These are phyloP conservation scores for Sinotaia quadrata DNA, from an alignment of 2,888 invertebrate genomes.

Conservation along the genomic window DNA sequence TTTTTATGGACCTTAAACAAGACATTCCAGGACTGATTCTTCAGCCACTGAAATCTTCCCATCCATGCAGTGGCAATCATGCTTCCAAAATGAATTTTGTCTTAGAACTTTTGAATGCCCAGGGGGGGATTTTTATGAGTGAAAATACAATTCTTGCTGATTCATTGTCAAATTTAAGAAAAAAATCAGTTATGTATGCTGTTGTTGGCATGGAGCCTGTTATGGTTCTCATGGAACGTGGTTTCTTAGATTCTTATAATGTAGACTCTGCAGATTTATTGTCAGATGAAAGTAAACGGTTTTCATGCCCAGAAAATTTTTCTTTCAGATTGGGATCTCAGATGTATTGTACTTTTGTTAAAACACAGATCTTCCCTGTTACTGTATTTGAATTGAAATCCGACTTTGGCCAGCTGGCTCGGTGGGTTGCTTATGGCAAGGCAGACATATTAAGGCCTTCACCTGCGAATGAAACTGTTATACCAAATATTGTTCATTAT, in stretches of 20 bases:
- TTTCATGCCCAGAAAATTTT: conserved; percentile 9
- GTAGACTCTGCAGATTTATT: background rate
- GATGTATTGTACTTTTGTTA: conserved; percentile 30
- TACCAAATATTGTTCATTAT: conserved; percentile 64
- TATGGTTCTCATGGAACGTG: conserved; percentile 22
- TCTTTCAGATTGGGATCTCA: background rate
- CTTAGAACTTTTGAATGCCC: conserved; percentile 34
- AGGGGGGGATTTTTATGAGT: conserved; percentile 55
- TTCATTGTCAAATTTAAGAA: conserved; percentile 17
- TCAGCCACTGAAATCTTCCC: conserved; percentile 12
- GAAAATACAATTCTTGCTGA: conserved; percentile 42
- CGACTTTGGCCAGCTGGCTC: conserved; percentile 44
- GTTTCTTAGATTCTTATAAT: background rate
- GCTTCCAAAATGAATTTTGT: conserved; percentile 16
- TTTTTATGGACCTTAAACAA: conserved; percentile 48
- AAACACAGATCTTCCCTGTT: conserved; percentile 37
- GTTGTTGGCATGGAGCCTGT: background rate
- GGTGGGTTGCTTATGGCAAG: conserved; percentile 52
- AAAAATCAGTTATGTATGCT: conserved; percentile 20
- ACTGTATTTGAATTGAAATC: conserved; percentile 49
- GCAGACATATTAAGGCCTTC: conserved; percentile 36
- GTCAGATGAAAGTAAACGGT: background rate
- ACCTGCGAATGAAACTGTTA: conserved; percentile 39
- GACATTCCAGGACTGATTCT: conserved; percentile 44
- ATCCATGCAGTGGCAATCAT: conserved; percentile 27